These are phyloP conservation scores for Schrankia costaestrigalis DNA, from an alignment of 2,888 invertebrate species.

Conservation along the genomic window DNA sequence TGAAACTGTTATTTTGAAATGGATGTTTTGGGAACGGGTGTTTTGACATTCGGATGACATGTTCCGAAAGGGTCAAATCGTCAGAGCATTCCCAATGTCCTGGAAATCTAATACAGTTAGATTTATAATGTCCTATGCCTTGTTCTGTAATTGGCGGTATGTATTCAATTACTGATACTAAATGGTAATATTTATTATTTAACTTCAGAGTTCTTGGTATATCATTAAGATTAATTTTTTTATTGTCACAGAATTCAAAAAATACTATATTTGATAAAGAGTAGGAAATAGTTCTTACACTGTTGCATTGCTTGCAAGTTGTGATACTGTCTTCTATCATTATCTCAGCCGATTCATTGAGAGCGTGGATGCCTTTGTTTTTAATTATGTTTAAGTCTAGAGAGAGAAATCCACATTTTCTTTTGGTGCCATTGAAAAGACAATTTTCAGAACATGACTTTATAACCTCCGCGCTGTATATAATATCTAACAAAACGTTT, in stretches of 20 bases:
- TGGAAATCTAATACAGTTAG: constrained; percentile 4
- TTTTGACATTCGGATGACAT: too few relatives aligned
- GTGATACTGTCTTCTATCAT: constrained; percentile 1
- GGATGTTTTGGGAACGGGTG: too few relatives aligned
- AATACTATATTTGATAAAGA: constrained; percentile 3
- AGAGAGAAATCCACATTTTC: constrained; percentile 2
- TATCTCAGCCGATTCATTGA: constrained; percentile 2
- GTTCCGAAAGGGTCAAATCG: too few relatives aligned
- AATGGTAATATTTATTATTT: constrained; percentile 2
- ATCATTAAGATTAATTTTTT: constrained; percentile 4
- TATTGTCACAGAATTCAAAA: constrained; percentile 4
- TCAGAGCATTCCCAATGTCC: constrained; percentile 7
- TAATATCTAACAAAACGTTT: constrained; percentile 2
- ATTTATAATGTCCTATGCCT: constrained; percentile 6
- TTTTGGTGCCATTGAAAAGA: constrained; percentile 1
- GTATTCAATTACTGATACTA: constrained; percentile 5
- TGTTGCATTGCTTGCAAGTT: constrained; percentile 3
- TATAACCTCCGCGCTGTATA: constrained; percentile 2
- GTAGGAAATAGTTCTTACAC: constrained; percentile 2
- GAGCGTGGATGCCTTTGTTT: constrained; percentile 1
- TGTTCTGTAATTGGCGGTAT: constrained; percentile 1
- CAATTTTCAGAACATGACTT: constrained; percentile 1
- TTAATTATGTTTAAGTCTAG: constrained; percentile 2
- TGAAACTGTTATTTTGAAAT: too few relatives aligned
- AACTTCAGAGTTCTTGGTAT: constrained; percentile 3